Evolutionary conservation across 2,797 vertebrate species (phyloP).

Genomic region (Acanthiza pusilla): DNA sequence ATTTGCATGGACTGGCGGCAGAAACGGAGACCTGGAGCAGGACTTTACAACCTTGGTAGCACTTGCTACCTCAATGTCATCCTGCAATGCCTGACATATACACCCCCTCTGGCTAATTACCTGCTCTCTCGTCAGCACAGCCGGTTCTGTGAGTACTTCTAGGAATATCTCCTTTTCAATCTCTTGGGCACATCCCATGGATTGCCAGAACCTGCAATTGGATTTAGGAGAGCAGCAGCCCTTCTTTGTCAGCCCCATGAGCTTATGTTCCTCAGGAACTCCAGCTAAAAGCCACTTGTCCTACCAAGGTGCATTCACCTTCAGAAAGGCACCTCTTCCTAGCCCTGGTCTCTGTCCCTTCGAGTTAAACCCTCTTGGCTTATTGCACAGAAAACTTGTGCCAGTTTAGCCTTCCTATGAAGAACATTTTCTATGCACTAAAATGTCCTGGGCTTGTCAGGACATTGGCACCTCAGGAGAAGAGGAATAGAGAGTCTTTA

Average conservation of each 20-base stretch:
- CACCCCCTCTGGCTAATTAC: slow-evolving; percentile 82
- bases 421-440: background rate
- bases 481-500: background rate
- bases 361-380: background rate
- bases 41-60: slow-evolving; percentile 90
- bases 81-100: slow-evolving; percentile 91
- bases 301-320: background rate
- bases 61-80: slow-evolving; percentile 90
- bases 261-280: background rate
- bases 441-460: fast-evolving
- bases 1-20: slow-evolving; percentile 87
- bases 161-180: background rate
- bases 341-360: background rate
- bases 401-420: background rate
- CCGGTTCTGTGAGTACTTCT: background rate
- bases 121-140: background rate
- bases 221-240: background rate
- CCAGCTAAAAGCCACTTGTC: background rate
- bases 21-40: slow-evolving; percentile 83
- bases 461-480: background rate
- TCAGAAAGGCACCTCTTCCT: too few relatives aligned
- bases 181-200: background rate
- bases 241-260: background rate
- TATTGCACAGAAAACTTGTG: background rate
- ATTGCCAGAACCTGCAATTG: background rate